Evolutionary conservation across 2,888 invertebrate genomes (phyloP).

Genomic region (Brachylomia viminalis): DNA sequence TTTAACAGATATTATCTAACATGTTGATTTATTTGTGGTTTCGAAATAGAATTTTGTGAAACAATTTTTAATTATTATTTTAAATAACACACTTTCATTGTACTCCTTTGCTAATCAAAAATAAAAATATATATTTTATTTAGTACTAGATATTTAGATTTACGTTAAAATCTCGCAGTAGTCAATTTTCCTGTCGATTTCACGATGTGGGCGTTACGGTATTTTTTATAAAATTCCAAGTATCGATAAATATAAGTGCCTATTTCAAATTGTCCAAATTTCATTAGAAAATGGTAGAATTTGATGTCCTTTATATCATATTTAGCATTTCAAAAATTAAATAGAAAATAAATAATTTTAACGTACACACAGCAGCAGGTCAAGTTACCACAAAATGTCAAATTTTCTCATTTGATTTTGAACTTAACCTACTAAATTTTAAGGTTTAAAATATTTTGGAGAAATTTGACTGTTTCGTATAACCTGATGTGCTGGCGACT

Average conservation of each 20-base stretch:
- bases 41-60: neutral
- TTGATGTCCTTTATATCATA: slow-evolving; percentile 4
- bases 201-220: neutral
- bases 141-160: slow-evolving; percentile 8
- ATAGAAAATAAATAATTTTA: neutral
- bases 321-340: slow-evolving; percentile 1
- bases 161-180: slow-evolving; percentile 19
- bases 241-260: slow-evolving; percentile 44
- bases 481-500: no score
- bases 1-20: neutral
- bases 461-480: no score
- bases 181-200: neutral
- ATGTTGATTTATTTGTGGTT: neutral
- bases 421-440: no score
- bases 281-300: slow-evolving; percentile 4
- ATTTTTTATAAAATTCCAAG: slow-evolving; percentile 8
- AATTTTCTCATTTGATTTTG: no score
- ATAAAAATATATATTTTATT: neutral
- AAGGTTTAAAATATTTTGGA: no score
- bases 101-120: neutral
- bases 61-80: neutral
- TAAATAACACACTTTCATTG: neutral
- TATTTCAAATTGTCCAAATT: slow-evolving; percentile 45
- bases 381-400: no score
- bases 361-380: no score